These are phyloP conservation scores for Epizoanthus illoricatus DNA, from an alignment of 92 coral and sea anemone genomes.

Conservation along the genomic window DNA sequence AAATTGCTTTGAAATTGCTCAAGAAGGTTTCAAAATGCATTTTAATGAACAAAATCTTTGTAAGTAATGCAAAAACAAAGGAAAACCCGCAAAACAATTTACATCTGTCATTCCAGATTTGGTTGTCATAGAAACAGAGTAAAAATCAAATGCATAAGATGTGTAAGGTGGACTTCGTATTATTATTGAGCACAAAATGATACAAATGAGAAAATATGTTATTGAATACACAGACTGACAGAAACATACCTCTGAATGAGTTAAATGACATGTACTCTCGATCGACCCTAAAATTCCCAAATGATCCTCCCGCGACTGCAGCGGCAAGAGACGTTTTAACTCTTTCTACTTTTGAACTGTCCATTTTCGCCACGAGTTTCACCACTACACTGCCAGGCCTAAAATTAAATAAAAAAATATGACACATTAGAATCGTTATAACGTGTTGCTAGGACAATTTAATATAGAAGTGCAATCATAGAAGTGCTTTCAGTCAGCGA, in stretches of 20 bases:
- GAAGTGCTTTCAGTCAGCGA: too few relatives aligned
- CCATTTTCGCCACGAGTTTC: constrained; percentile 2
- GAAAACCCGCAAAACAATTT: too few relatives aligned
- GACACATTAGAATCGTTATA: not conserved
- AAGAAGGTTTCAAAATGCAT: too few relatives aligned
- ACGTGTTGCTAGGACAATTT: not conserved
- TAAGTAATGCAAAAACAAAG: too few relatives aligned
- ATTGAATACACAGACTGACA: not conserved
- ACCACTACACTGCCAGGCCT: constrained; percentile 37
- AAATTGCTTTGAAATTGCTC: too few relatives aligned
- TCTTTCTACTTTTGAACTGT: not conserved
- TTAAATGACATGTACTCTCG: constrained; percentile 3
- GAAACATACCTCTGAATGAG: constrained; percentile 22
- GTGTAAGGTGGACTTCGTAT: not conserved
- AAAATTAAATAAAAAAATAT: not conserved
- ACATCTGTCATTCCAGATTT: too few relatives aligned
- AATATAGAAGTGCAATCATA: not conserved
- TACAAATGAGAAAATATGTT: not conserved
- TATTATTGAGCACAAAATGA: not conserved
- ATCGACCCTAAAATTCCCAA: constrained; percentile 22
- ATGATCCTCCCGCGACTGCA: not conserved
- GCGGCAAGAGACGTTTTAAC: constrained; percentile 2
- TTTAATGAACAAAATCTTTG: too few relatives aligned
- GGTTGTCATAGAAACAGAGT: too few relatives aligned
- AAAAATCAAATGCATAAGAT: too few relatives aligned